Evolutionary conservation across 2,888 invertebrate species (phyloP).

Genomic region (Synanthedon myopaeformis): DNA sequence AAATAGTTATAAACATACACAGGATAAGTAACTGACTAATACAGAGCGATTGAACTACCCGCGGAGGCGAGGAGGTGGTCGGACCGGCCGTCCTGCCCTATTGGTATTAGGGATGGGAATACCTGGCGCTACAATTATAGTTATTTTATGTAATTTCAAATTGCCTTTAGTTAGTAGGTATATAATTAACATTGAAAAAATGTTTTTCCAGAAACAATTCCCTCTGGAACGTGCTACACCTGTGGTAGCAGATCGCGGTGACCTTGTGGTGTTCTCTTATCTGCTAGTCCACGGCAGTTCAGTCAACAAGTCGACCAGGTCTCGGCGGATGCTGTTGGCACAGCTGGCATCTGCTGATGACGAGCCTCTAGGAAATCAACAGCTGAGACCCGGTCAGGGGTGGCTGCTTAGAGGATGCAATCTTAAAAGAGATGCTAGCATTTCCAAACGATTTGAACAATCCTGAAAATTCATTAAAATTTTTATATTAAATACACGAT

Average conservation of each 20-base stretch:
- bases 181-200: too few species aligned
- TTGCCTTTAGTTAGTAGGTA: too few species aligned
- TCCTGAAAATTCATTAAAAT: background rate
- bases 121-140: too few species aligned
- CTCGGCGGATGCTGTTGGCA: slow-evolving; percentile 67
- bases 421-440: slow-evolving; percentile 29
- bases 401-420: slow-evolving; percentile 67
- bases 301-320: slow-evolving; percentile 48
- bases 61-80: too few species aligned
- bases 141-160: too few species aligned
- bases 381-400: slow-evolving; percentile 61
- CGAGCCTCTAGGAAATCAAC: slow-evolving; percentile 46
- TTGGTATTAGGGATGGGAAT: too few species aligned
- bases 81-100: too few species aligned
- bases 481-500: too few species aligned
- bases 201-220: slow-evolving; percentile 35
- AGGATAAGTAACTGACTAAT: too few species aligned
- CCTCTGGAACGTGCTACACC: slow-evolving; percentile 61
- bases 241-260: slow-evolving; percentile 62
- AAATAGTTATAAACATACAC: too few species aligned
- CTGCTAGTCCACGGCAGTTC: slow-evolving; percentile 71
- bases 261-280: slow-evolving; percentile 71
- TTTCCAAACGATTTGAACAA: slow-evolving; percentile 23
- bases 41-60: too few species aligned
- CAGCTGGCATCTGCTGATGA: slow-evolving; percentile 69